Percentiles rank a stretch among this genome's conserved stretches.
phyloP scores from a whole-genome alignment of 2,888 invertebrate genomes.

The Masnerella sp. region DNA sequence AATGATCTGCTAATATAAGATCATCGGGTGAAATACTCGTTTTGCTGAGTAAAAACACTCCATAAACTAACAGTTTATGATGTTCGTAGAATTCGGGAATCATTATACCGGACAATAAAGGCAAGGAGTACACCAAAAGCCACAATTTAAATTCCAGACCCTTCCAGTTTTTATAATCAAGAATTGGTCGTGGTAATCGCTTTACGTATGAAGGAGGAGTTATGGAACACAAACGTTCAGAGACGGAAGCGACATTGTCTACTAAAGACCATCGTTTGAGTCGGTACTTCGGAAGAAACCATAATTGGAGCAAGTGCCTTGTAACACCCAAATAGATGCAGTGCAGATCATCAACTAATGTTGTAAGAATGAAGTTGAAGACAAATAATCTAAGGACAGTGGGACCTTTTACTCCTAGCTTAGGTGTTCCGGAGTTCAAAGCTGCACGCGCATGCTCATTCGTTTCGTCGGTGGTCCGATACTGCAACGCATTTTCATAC shows the following conservation, averaged over 20 bases:
- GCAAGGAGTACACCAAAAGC: slow-evolving; percentile 6
- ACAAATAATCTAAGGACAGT: no score
- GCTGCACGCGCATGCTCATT: no score
- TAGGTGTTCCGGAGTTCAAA: no score
- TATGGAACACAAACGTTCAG: background rate
- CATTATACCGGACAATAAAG: slow-evolving; percentile 2
- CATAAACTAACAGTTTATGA: slow-evolving; percentile 2
- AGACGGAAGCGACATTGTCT: background rate
- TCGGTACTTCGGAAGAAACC: no score
- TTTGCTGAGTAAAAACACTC: slow-evolving; percentile 6
- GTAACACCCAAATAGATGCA: no score
- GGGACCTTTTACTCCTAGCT: no score
- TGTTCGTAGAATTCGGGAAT: slow-evolving; percentile 2
- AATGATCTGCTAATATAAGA: background rate
- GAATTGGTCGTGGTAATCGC: background rate
- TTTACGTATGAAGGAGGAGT: slow-evolving; percentile 12
- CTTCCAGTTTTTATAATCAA: slow-evolving; percentile 1
- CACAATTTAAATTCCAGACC: slow-evolving; percentile 8
- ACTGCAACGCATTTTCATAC: no score
- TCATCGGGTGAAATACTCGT: slow-evolving; percentile 1
- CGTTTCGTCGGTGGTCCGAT: no score
- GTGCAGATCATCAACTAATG: no score
- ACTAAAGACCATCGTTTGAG: background rate
- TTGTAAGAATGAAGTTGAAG: no score
- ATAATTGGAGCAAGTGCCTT: background rate